Evolutionary conservation across 1,140 invertebrate species (phyloP).

Genomic region (Scaptodrosophila lebanonensis): DNA sequence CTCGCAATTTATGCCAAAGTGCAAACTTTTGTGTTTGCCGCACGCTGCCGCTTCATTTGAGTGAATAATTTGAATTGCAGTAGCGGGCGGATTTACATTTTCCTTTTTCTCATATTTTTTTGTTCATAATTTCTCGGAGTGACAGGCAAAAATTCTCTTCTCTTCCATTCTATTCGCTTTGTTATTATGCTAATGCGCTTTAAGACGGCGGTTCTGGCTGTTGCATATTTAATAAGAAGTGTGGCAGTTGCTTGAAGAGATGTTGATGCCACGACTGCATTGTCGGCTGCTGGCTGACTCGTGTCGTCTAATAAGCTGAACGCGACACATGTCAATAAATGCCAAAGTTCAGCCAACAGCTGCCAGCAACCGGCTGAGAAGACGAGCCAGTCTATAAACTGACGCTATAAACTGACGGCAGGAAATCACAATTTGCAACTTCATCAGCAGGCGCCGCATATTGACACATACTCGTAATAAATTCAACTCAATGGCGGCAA

Average conservation of each 20-base stretch:
- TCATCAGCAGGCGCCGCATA: constrained; percentile 53
- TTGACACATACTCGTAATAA: constrained; percentile 72
- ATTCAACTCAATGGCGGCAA: constrained; percentile 64
- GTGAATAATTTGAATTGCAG: constrained; percentile 74
- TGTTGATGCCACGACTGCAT: background rate
- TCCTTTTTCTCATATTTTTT: constrained; percentile 27
- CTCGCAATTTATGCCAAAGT: constrained; percentile 69
- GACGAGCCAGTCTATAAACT: constrained; percentile 18
- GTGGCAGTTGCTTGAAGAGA: constrained; percentile 31
- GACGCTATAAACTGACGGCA: constrained; percentile 26
- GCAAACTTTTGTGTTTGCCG: constrained; percentile 68
- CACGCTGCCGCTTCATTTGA: constrained; percentile 59
- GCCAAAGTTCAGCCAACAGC: constrained; percentile 18
- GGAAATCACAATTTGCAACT: constrained; percentile 34
- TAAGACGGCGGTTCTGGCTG: constrained; percentile 29
- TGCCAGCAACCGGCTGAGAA: constrained; percentile 9
- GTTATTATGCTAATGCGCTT: constrained; percentile 61
- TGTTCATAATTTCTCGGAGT: constrained; percentile 48
- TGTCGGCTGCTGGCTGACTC: too few species aligned
- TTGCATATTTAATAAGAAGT: constrained; percentile 52
- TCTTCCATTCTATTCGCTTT: constrained; percentile 16
- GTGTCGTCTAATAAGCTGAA: constrained; percentile 36
- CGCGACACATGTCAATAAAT: constrained; percentile 63
- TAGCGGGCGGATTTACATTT: constrained; percentile 44
- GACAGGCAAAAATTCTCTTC: constrained; percentile 29